Conservation (phyloP, 2,888 invertebrate genomes). For the Phyllotreta cruciferae region DNA sequence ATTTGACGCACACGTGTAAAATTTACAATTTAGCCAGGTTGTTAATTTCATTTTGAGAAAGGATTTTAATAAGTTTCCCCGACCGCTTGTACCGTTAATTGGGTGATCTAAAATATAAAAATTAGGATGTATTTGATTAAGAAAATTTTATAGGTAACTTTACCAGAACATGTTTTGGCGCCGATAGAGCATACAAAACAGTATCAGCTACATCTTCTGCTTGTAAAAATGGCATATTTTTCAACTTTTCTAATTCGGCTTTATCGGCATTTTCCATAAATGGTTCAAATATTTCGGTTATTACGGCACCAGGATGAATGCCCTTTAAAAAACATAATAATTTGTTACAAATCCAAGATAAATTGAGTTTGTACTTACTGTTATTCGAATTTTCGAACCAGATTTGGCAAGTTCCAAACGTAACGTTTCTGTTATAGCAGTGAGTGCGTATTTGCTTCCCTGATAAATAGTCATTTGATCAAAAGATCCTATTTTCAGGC, state of each 20-base stretch:
- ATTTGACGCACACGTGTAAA: too few relatives aligned
- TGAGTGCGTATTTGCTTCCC: constrained; percentile 40
- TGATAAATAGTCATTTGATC: constrained; percentile 29
- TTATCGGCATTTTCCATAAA: neutral
- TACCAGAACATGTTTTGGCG: constrained; percentile 1
- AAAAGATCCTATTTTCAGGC: neutral
- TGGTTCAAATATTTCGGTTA: constrained; percentile 32
- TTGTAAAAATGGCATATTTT: neutral
- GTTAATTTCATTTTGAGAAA: too few relatives aligned
- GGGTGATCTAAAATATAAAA: neutral
- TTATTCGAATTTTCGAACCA: constrained; percentile 40
- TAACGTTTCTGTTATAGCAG: constrained; percentile 40
- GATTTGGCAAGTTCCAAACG: constrained; percentile 36
- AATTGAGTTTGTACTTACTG: constrained; percentile 4
- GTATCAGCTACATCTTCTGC: constrained; percentile 1
- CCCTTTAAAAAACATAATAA: constrained; percentile 34
- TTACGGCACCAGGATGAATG: constrained; percentile 42
- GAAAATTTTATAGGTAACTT: neutral
- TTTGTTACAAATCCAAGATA: too few relatives aligned
- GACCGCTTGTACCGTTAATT: constrained; percentile 1
- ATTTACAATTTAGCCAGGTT: too few relatives aligned
- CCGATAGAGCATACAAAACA: neutral
- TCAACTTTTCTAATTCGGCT: neutral
- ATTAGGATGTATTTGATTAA: neutral
- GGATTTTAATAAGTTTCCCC: neutral